Conservation (phyloP, 30 jellyfish, hydroid and myxozoan genomes). For the Morbakka virulenta region DNA sequence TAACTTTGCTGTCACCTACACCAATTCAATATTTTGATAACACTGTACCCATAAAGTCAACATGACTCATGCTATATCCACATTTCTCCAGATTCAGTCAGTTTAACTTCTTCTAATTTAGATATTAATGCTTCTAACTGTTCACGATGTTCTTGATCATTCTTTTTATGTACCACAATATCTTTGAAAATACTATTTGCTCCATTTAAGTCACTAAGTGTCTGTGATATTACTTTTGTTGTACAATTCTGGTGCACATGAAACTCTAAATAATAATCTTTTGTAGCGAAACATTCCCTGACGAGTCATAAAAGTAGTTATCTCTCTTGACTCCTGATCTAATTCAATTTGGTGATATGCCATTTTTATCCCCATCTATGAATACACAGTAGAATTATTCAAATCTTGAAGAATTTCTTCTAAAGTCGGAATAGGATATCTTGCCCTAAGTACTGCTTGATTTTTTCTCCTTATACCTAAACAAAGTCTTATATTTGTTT, state of each 20-base stretch:
- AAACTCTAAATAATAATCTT: conserved; percentile 8
- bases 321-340: conserved; percentile 9
- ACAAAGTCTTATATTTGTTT: conserved; percentile 2
- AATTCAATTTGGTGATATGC: conserved; percentile 37
- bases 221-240: no score
- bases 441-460: conserved; percentile 6
- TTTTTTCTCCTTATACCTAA: conserved; percentile 11
- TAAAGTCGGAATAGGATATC: conserved; percentile 41
- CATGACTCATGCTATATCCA: background rate
- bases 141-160: conserved; percentile 1
- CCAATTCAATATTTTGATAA: conserved; percentile 26
- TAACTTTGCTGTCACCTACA: conserved; percentile 25
- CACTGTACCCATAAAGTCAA: background rate
- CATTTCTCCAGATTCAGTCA: conserved; percentile 4
- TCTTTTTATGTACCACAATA: conserved; percentile 16
- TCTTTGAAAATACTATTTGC: conserved; percentile 15
- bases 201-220: background rate
- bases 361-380: conserved; percentile 8
- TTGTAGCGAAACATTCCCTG: conserved; percentile 8
- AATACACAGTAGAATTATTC: background rate
- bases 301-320: conserved; percentile 23
- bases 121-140: background rate
- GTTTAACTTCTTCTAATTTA: background rate
- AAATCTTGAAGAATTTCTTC: conserved; percentile 9
- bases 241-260: conserved; percentile 7